Percentiles rank a stretch among this genome's conserved stretches.
Evolutionary conservation across 2,888 invertebrate species (phyloP).

Genomic region (Spodoptera exigua): DNA sequence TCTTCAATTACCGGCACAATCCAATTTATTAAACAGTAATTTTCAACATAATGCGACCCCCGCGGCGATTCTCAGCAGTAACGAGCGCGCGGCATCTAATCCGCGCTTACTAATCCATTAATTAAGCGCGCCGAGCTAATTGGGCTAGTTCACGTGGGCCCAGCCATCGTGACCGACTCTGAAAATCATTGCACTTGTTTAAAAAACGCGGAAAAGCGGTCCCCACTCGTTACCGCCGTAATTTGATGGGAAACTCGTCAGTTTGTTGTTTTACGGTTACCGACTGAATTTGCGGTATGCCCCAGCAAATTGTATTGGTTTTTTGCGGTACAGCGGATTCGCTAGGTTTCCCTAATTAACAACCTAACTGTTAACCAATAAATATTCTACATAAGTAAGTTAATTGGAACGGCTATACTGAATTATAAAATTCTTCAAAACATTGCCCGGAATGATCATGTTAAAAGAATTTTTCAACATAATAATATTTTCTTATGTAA

Average conservation of each 20-base stretch:
- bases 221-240: slow-evolving; percentile 59
- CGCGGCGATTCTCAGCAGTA: slow-evolving; percentile 51
- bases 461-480: slow-evolving; percentile 17
- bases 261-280: slow-evolving; percentile 53
- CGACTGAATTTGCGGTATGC: slow-evolving; percentile 54
- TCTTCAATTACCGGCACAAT: slow-evolving; percentile 19
- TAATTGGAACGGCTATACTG: slow-evolving; percentile 28
- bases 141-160: slow-evolving; percentile 73
- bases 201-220: slow-evolving; percentile 67
- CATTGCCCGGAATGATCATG: slow-evolving; percentile 20
- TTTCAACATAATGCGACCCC: slow-evolving; percentile 54
- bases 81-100: slow-evolving; percentile 47
- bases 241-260: slow-evolving; percentile 66
- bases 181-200: slow-evolving; percentile 46
- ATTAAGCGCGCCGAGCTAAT: slow-evolving; percentile 73
- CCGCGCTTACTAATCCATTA: slow-evolving; percentile 66
- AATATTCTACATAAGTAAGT: slow-evolving; percentile 34
- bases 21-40: slow-evolving; percentile 21
- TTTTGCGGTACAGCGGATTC: slow-evolving; percentile 35
- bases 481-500: slow-evolving; percentile 21
- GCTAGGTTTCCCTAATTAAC: slow-evolving; percentile 44
- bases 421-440: slow-evolving; percentile 35
- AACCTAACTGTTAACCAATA: slow-evolving; percentile 40
- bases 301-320: slow-evolving; percentile 50
- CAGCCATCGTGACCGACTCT: slow-evolving; percentile 64